Base-by-base conservation (phyloP, 2,797 vertebrate species). In the Sebastes vulpes region DNA sequence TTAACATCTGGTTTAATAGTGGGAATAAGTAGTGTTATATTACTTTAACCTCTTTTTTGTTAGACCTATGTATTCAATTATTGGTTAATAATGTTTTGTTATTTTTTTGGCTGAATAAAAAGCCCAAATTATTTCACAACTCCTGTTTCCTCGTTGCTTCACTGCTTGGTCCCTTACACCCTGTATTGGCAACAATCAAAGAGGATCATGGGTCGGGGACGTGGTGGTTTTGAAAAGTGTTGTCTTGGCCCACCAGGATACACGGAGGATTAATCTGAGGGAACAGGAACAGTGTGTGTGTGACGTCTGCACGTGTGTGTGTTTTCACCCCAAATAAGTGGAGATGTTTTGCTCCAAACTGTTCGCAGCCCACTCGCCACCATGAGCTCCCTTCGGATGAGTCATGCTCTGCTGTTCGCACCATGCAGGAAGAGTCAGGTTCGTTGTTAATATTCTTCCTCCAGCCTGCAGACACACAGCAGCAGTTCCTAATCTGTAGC, bases 341-440 rank as follows among this genome's bases (percentile, higher is more conserved):
- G 10, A 66, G 61, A 60, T 48, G 48, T 60, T 64, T 64, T 65
- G 26, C 29, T 38, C 48, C 65, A 46, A 31, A 50, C 32, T 67
- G n/a, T 52, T 64, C 2, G 29, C 75, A 10, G 48, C 61, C 65
- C 31, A 21, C 52, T 59, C 29, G 28, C 18, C 7, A 28, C 48
- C 7, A 2, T 8, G 18, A 65, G 63, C 54, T 63, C 31, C 65
- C 25, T 25, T 42, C 8, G 64, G 75, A 59, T 87, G 82, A 82
- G 26, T 82, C 73, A 66, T 56, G 42, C 60, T 65, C 59, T 68
- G 63, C 53, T 7, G 21, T 65, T 67, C 67, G 66, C 53, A 26
- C 26, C 75, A 11, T 67, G 67, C 64, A 65, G 72, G n/a, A 38
- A 20, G 75, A 59, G 48, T 42, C 4, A 7, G 29, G 25, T 29